Conservation (phyloP, 1,140 invertebrate genomes). For the Chironomus tepperi region DNA sequence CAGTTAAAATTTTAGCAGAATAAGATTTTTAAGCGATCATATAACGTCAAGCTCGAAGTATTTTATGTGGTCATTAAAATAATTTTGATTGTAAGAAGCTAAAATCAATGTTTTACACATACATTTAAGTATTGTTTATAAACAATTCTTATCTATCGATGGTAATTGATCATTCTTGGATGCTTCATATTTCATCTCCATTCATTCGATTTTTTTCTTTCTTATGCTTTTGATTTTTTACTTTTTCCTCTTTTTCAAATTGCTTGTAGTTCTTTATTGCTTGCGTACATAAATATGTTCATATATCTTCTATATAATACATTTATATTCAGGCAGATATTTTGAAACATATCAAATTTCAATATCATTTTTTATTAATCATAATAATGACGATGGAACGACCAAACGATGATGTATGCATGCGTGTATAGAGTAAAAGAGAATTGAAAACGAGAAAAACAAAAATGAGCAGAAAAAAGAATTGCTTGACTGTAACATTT, state of each 20-base stretch:
- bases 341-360: slow-evolving; percentile 23
- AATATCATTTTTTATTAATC: slow-evolving; percentile 22
- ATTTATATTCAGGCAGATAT: neutral
- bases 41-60: no score
- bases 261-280: neutral
- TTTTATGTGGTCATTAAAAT: no score
- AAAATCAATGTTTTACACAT: neutral
- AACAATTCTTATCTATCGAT: slow-evolving; percentile 14
- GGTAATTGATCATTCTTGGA: slow-evolving; percentile 5
- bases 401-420: neutral
- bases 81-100: neutral
- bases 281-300: neutral
- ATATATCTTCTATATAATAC: neutral
- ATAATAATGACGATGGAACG: neutral
- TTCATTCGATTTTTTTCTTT: no score
- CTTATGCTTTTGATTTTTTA: no score
- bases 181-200: slow-evolving; percentile 4
- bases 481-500: neutral
- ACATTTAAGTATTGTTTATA: neutral
- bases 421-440: neutral
- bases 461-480: neutral
- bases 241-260: neutral
- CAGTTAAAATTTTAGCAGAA: no score
- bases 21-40: no score
- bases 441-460: neutral